These are phyloP conservation scores for Eleginops maclovinus DNA, from an alignment of 2,113 vertebrate genomes.

Conservation along the genomic window DNA sequence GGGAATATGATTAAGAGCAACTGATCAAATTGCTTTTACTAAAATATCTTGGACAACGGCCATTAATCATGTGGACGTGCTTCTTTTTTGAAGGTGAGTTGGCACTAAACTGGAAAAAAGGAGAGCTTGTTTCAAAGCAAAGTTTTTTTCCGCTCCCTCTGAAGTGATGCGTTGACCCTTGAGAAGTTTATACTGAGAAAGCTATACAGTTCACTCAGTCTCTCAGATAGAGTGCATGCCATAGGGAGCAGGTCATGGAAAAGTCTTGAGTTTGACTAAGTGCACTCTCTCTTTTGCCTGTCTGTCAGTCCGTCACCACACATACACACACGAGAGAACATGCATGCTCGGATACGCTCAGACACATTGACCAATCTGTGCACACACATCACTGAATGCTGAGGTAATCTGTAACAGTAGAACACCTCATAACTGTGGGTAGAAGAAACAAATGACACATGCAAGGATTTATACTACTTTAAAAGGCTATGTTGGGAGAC, in stretches of 20 bases:
- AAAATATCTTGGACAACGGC: constrained; percentile 46
- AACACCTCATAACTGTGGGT: constrained; percentile 65
- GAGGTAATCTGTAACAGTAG: constrained; percentile 78
- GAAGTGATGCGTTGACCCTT: constrained; percentile 79
- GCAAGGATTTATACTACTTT: constrained; percentile 69
- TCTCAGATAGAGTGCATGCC: constrained; percentile 84
- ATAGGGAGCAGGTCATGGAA: constrained; percentile 83
- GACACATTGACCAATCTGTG: constrained; percentile 50
- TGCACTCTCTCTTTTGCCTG: constrained; percentile 71
- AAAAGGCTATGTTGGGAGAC: constrained; percentile 69
- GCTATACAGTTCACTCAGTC: constrained; percentile 74
- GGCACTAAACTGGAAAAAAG: constrained; percentile 45
- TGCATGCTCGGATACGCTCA: constrained; percentile 59
- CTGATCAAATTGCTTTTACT: constrained; percentile 44
- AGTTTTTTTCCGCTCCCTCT: constrained; percentile 66
- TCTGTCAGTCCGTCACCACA: constrained; percentile 69
- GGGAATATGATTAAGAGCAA: constrained; percentile 45
- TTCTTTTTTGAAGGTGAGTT: constrained; percentile 56
- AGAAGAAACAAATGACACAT: constrained; percentile 78
- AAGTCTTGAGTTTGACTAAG: constrained; percentile 82
- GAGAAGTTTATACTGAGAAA: constrained; percentile 79
- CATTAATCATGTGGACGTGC: constrained; percentile 62
- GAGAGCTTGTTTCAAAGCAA: constrained; percentile 57
- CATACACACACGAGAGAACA: constrained; percentile 27
- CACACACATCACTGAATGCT: constrained; percentile 77